Base-by-base conservation (phyloP, 2,113 vertebrate species). In the Myanophis thanlyinensis region DNA sequence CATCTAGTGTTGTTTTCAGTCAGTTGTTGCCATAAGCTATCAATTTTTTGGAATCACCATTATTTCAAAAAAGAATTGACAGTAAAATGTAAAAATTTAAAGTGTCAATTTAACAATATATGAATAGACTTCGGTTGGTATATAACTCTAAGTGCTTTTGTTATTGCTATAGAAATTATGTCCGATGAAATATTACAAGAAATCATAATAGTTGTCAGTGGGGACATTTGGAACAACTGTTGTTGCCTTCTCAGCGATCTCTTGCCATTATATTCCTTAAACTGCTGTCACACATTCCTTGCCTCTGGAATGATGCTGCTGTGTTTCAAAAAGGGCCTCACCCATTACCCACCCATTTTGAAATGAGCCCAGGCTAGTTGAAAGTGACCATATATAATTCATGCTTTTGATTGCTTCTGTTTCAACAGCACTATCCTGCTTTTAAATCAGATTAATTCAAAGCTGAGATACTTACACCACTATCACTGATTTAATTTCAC, bases 401-500 rank as follows among this genome's bases (percentile, higher is more conserved):
- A 5, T 27, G 1, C 85, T 85, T 0, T 0, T 22, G 48, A 25
- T 9, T 27, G 35, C 15, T 88, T 52, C 46, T 20, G 2, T 23
- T 51, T 0, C 18, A 46, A 12, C 5, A 0, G 0, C 27, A 73
- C 25, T 49, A 10, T 6, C 22, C 1, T 1, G 2, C 12, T 91
- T 53, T 23, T 22, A 1, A 92, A 87, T 85, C 0, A 0, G 2
- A 0, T 0, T 1, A 44, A 0, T 1, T 88, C 80, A 15, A 88
- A 94, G 15, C 18, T 54, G 8, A 4, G 0, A 20, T 23, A 98
- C 98, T 98, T 93, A 98, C 98, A 98, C 97, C 0, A 97, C 97
- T 96, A 97, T 96, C 91, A 97, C 84, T 1, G 99, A 98, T 94
- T 99, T 99, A 85, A 97, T 98, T 94, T 99, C 99, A 20, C 98